Evolutionary conservation across 1,140 invertebrate genomes (phyloP).

Genomic region (Bombus consobrinus): DNA sequence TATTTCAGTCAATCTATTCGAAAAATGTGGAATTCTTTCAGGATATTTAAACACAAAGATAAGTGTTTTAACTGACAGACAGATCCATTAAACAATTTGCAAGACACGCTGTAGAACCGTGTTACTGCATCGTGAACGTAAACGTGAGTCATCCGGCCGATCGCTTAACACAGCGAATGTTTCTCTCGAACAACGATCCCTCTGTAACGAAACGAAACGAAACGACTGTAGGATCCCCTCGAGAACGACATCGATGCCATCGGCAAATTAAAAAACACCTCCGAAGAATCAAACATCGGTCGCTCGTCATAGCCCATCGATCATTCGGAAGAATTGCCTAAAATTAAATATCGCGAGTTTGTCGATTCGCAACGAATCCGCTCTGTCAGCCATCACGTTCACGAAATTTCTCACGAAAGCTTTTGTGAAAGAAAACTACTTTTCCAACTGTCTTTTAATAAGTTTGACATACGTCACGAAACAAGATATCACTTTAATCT

Average conservation of each 20-base stretch:
- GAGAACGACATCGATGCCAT: neutral
- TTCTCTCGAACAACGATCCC: conserved; percentile 26
- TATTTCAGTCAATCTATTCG: neutral
- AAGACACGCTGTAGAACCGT: neutral
- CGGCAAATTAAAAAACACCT: conserved; percentile 17
- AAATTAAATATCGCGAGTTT: neutral
- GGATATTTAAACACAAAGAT: neutral
- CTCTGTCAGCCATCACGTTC: neutral
- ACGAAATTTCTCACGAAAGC: neutral
- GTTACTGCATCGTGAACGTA: neutral
- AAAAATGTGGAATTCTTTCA: neutral
- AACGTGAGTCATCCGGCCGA: conserved; percentile 13
- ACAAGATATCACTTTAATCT: neutral
- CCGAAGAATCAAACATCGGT: neutral
- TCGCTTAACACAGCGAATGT: neutral
- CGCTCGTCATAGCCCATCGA: neutral
- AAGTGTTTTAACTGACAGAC: neutral
- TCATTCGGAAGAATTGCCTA: neutral
- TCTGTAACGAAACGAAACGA: conserved; percentile 2
- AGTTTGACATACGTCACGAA: neutral
- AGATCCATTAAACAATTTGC: neutral
- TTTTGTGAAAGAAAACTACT: neutral
- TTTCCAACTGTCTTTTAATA: neutral
- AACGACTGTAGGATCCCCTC: neutral
- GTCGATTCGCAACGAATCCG: neutral